Evolutionary conservation across 1,140 invertebrate species (phyloP), one percentile per base, ranked within the genome.

Genomic region (Drosophila melanica): DNA sequence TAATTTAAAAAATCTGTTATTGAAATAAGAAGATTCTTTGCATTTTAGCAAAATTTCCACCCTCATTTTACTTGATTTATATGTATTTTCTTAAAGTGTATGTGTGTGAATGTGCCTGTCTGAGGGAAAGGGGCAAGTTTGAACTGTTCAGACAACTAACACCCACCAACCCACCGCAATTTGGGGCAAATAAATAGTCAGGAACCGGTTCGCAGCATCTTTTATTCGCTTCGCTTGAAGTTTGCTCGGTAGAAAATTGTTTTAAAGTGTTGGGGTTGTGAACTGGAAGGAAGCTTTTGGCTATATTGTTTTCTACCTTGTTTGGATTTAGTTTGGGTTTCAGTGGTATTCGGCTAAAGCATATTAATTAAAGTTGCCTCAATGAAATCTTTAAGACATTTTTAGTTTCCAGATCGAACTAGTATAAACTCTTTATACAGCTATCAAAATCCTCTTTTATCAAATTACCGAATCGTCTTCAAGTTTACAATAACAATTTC

Each of bases 111-210:
- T 50, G 23, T 53, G 39, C 18, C 51, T 62, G 14, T 2, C 11
- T 64, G 30, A 2, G 45, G 20, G 27, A 64, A 30, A 35, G 2
- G 33, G 48, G 30, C 30, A 0, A 14, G 50, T 53, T 35, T 14
- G 18, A 39, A 57, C 20, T 39, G 30, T 58, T 41, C 35, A 23
- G 12, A 50, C 23, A 68, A 8, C 48, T 30, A 3, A n/a, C 35
- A 33, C 33, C 20, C 20, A 33, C 35, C 54, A 45, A 7, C 54
- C 48, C 54, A 35, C 18, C 57, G 63, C 70, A 86, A 86, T 89
- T 87, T 85, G 79, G 84, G 75, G 70, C 82, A 86, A 87, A 86
- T 86, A 86, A 86, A 86, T 86, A 86, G 75, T 76, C 65, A 65
- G 71, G 10, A 54, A 41, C 53, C 50, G 42, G 44, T 39, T 33